phyloP scores from a whole-genome alignment of 2,888 invertebrate species.

The Chloromyia formosa region DNA sequence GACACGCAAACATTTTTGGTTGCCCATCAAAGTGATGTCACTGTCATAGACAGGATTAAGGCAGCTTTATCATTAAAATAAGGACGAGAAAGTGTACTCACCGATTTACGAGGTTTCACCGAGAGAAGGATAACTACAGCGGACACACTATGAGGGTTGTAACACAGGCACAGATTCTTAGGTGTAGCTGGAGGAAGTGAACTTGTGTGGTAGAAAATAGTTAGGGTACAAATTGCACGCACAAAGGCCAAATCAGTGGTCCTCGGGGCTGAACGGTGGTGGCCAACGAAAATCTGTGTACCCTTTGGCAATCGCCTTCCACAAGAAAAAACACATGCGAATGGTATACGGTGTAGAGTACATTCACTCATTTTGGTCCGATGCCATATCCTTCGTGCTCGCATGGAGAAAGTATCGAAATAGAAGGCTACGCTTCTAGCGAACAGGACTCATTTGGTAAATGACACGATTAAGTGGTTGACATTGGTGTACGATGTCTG shows the following conservation, averaged over 20 bases:
- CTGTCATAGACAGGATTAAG: slow-evolving; percentile 51
- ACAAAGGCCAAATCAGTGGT: background rate
- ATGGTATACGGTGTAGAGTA: background rate
- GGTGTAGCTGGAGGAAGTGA: background rate
- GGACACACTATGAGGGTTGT: too few relatives aligned
- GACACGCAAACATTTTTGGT: slow-evolving; percentile 50
- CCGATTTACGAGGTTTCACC: background rate
- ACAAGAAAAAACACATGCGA: slow-evolving; percentile 9
- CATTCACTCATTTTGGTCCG: slow-evolving; percentile 13
- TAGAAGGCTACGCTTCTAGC: background rate
- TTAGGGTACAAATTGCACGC: slow-evolving; percentile 2
- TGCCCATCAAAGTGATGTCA: slow-evolving; percentile 51
- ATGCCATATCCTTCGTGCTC: slow-evolving; percentile 10
- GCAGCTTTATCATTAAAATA: slow-evolving; percentile 43
- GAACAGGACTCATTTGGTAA: slow-evolving; percentile 45
- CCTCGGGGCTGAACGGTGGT: background rate
- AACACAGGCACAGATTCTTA: background rate
- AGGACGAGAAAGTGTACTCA: slow-evolving; percentile 37
- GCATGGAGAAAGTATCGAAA: background rate
- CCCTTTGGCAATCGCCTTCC: slow-evolving; percentile 42
- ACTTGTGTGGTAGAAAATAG: background rate
- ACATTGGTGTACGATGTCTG: slow-evolving; percentile 44
- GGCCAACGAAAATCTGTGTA: background rate
- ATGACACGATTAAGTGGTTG: slow-evolving; percentile 50
- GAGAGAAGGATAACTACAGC: background rate